These are phyloP conservation scores for Kryptopterus vitreolus DNA, from an alignment of 2,797 vertebrate species.

Conservation along the genomic window DNA sequence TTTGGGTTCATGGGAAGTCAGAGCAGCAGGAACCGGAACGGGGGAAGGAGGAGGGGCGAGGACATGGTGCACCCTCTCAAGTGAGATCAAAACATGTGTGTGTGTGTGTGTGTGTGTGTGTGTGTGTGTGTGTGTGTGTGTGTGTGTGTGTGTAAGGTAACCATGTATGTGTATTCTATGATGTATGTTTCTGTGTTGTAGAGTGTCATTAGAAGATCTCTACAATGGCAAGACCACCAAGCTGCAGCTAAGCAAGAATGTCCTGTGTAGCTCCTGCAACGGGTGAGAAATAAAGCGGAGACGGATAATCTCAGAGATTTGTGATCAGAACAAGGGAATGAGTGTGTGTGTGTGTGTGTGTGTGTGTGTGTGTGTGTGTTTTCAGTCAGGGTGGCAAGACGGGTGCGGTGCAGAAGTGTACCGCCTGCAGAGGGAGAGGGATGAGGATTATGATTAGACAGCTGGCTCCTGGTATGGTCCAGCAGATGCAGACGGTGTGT, in stretches of 20 bases:
- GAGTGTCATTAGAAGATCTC: constrained; percentile 97
- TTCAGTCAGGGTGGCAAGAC: constrained; percentile 94
- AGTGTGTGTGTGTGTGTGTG: not conserved
- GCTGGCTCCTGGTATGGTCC: constrained; percentile 97
- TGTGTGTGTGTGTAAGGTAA: not conserved
- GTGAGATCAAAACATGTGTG: constrained; percentile 69
- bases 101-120: not conserved
- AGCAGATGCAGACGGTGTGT: constrained; percentile 99
- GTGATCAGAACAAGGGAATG: not conserved
- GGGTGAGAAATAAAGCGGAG: constrained; percentile 77
- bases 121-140: not conserved
- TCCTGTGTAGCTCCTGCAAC: constrained; percentile 92
- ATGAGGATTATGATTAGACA: constrained; percentile 98
- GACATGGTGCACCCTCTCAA: constrained; percentile 99
- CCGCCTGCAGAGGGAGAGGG: constrained; percentile 90
- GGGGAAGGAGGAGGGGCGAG: constrained; percentile 93
- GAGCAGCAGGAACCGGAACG: constrained; percentile 83
- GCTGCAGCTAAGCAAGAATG: constrained; percentile 99
- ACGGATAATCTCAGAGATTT: no score
- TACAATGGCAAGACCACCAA: constrained; percentile 99
- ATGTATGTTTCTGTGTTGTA: constrained; percentile 55
- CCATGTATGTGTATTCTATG: not conserved
- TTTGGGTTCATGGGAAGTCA: constrained; percentile 98
- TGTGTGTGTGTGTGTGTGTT: not conserved
- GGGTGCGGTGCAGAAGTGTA: constrained; percentile 95